Conservation (phyloP, 2,113 vertebrate species). For the Xiphias gladius region DNA sequence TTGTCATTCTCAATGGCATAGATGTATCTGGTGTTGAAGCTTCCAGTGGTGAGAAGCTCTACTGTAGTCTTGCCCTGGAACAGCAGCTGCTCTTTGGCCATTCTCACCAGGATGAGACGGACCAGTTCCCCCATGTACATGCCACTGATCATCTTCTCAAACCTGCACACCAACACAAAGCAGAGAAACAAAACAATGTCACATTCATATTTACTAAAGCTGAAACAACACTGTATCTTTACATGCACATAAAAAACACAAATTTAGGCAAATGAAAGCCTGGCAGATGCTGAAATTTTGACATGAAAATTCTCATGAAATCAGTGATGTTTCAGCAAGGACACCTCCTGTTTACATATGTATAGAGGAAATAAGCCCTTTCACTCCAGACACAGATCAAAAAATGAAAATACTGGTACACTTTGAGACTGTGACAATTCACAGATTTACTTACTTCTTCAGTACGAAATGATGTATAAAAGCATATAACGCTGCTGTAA, state of each 20-base stretch:
- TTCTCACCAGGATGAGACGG: slow-evolving; percentile 94
- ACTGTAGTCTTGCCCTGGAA: slow-evolving; percentile 89
- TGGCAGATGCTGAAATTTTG: not conserved
- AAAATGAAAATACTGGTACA: not conserved
- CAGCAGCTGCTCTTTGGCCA: slow-evolving; percentile 91
- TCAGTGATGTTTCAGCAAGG: not conserved
- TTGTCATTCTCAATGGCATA: slow-evolving; percentile 90
- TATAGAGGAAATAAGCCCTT: not conserved
- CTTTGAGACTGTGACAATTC: not conserved
- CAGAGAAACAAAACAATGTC: not conserved
- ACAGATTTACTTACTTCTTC: too few species aligned
- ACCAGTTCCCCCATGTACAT: slow-evolving; percentile 99
- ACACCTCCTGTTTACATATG: not conserved
- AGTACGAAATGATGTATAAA: too few species aligned
- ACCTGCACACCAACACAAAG: slow-evolving; percentile 81
- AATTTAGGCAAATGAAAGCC: not conserved
- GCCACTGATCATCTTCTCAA: slow-evolving; percentile 99
- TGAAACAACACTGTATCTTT: too few species aligned
- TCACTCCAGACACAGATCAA: not conserved
- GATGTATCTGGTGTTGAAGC: slow-evolving; percentile 90
- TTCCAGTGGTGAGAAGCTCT: slow-evolving; percentile 87
- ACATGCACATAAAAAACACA: not conserved
- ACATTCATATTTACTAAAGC: not conserved
- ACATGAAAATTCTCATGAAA: not conserved
- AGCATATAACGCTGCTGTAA: not conserved